Base-by-base conservation (phyloP, 2,797 vertebrate species). In the Cephalopachus bancanus region DNA sequence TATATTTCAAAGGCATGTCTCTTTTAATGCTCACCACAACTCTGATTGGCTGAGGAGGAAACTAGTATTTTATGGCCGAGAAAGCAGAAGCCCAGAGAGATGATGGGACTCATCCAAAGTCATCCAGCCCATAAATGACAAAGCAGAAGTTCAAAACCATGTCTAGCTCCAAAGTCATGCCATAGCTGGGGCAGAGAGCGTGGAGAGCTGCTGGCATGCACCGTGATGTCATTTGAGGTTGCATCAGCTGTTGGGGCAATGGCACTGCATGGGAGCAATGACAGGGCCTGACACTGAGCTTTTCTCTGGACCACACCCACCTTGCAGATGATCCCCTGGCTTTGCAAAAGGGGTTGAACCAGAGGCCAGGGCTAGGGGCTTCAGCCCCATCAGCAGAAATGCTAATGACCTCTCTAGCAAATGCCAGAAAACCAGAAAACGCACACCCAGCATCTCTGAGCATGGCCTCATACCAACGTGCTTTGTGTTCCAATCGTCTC, bases 301-400 rank as follows among this genome's bases (percentile, higher is more conserved):
- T 44, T 72, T 59, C 85, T 59, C 87, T 79, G 67, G 93, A 79
- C 83, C 64, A 0, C 19, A 4, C 83, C 72, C 74, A 49, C 89
- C 72, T 81, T 88, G 79, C 65, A 24, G n/a, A 59, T 79, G 28
- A 71, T 37, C 20, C 59, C 15, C 37, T 8, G 22, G 69, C 84
- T 94, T 90, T 83, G 72, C 84, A 85, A 64, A 78, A 28, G 26
- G 28, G n/a, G 30, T 51, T 85, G 83, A 97, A 57, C 30, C 59
- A 88, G 81, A 96, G 92, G 80, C 81, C 96, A 91, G 79, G 83
- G 37, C 87, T 59, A 17, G 83, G 91, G 81, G 37, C 93, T 96
- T 94, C 59, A 62, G 90, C 62, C 30, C 88, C 80, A 88, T 96
- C 97, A 49, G 95, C 93, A 84, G 83, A 97, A 97, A 89, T 95